Percentiles rank a stretch among this genome's conserved stretches.
Evolutionary conservation across 2,888 invertebrate genomes (phyloP).

Genomic region (Thereva nobilitata): DNA sequence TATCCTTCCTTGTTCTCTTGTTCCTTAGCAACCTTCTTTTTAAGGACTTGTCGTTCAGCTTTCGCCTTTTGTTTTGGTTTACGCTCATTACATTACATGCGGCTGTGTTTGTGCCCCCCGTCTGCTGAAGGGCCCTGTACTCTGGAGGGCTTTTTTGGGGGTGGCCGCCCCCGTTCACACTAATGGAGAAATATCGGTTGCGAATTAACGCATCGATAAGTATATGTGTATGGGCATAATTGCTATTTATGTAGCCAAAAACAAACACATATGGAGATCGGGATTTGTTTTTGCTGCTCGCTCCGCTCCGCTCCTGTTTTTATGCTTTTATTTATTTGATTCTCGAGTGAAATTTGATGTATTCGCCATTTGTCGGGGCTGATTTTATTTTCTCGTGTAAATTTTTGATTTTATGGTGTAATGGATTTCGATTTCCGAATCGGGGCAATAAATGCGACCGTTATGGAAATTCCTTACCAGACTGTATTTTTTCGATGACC

Average conservation of each 20-base stretch:
- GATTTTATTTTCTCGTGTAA: constrained; percentile 1
- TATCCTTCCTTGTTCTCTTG: constrained; percentile 4
- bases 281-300: constrained; percentile 5
- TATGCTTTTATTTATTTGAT: constrained; percentile 29
- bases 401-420: constrained; percentile 3
- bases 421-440: too few relatives aligned
- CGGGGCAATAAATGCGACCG: too few relatives aligned
- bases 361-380: constrained; percentile 7
- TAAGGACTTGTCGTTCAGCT: background rate
- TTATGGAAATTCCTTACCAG: too few relatives aligned
- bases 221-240: constrained; percentile 37
- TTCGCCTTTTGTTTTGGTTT: constrained; percentile 39
- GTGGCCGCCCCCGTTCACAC: constrained; percentile 20
- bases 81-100: constrained; percentile 29
- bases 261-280: constrained; percentile 20
- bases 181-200: constrained; percentile 41
- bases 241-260: constrained; percentile 25
- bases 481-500: too few relatives aligned
- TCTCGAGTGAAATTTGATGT: constrained; percentile 16
- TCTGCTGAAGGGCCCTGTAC: constrained; percentile 4
- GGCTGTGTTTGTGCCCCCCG: constrained; percentile 17
- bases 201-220: constrained; percentile 39
- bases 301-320: constrained; percentile 1
- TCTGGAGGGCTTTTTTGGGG: background rate
- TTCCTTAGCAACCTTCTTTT: background rate